Evolutionary conservation across 2,888 invertebrate genomes (phyloP), one percentile per base, ranked within the genome.

Genomic region (Eugnorisma glareosa): DNA sequence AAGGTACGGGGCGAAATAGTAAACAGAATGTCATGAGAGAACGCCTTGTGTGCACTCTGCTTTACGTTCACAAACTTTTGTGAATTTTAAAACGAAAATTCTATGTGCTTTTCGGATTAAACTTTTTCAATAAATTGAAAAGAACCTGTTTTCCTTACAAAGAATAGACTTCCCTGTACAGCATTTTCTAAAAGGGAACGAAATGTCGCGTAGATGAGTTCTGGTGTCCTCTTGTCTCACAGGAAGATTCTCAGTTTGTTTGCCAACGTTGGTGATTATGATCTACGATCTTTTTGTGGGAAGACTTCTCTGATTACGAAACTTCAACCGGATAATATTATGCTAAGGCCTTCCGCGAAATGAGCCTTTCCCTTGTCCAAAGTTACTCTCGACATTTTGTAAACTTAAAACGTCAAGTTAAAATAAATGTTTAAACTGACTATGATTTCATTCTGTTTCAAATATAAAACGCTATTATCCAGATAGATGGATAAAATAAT

Each of bases 121-220:
- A 79, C 43, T 75, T 43, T 73, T 82, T 81, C 76, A 75, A 81
- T 75, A 57, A 67, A 72, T 75, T 82, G 67, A 67, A 79, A 81
- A 64, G 67, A 67, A 48, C 35, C 37, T 63, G 54, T 81, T 79
- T 81, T 75, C 37, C 37, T 63, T 18, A 24, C 11, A 13, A 28
- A 79, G 18, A 67, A 67, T 54, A 67, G 45, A 79, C 28, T 66
- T 43, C 21, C 5, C 21, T 37, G 35, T 37, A 11, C 5, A 8
- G 18, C 11, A 11, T 61, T 81, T 74, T 67, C 21, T 51, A 54
- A 8, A 43, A 28, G 21, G 6, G n/a, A 21, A 54, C 28, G 15
- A 35, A 80, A 72, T 48, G 15, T 18, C 40, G 21, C 6, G 40
- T 43, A 66, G 21, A 59, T 66, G 48, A 59, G 57, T 79, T 73